Percentiles rank a stretch among this genome's conserved stretches.
Conservation (phyloP, 2,113 vertebrate genomes). For the Nothobranchius furzeri region DNA sequence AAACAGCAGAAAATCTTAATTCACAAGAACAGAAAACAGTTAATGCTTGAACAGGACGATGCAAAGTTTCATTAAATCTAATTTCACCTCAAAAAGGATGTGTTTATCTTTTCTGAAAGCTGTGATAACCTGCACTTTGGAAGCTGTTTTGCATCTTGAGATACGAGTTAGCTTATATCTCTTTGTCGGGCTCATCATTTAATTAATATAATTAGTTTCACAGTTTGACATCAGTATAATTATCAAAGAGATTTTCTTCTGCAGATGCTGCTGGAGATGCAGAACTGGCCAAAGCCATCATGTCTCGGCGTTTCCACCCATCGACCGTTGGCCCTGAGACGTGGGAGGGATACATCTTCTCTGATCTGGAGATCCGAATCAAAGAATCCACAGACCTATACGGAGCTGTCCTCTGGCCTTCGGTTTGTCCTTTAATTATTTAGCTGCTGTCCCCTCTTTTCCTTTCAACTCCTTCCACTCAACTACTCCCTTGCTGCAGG, state of each 20-base stretch:
- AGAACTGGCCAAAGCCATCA: constrained; percentile 83
- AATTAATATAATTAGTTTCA: no score
- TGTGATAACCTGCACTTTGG: no score
- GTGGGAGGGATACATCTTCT: constrained; percentile 91
- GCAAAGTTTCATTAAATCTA: no score
- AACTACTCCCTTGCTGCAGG: constrained; percentile 70
- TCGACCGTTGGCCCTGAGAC: constrained; percentile 70
- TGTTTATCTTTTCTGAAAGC: no score
- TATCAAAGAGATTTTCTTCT: neutral
- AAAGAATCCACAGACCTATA: constrained; percentile 89
- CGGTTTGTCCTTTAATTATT: constrained; percentile 73
- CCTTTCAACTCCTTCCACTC: neutral
- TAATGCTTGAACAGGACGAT: no score
- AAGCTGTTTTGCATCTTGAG: no score
- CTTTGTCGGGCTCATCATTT: no score
- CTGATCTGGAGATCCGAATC: constrained; percentile 87
- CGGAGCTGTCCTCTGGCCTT: constrained; percentile 94
- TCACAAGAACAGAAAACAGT: no score
- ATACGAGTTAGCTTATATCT: no score
- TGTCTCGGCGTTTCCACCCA: constrained; percentile 83
- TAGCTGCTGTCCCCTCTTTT: neutral
- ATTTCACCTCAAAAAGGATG: no score
- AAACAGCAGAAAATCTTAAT: no score
- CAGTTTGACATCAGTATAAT: neutral
- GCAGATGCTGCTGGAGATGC: constrained; percentile 64